Base-by-base conservation (phyloP, 2,888 invertebrate species). In the Eupelmus urozonus region DNA sequence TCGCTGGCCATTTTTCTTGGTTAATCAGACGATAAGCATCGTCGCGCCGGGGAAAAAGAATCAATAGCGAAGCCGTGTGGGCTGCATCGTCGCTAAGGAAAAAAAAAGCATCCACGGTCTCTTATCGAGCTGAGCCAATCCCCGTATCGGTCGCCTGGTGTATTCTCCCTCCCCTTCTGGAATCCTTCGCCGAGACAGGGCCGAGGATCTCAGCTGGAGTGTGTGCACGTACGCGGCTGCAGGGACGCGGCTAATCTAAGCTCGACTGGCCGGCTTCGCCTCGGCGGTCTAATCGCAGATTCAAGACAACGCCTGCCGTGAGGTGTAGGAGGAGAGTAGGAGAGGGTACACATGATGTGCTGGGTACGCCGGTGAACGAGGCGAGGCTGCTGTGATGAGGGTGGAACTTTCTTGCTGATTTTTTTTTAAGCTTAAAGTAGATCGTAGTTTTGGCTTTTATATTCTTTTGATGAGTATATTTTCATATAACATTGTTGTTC, bases 21-120 rank as follows among this genome's bases (percentile, higher is more conserved):
- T 51, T 74, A 78, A 78, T 78, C 74, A 70, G 57, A 5, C 23
- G 69, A 78, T 78, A 78, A 70, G 69, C 55, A 72, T 70, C 69
- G 29, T 0, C 5, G 0, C 13, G 23, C 16, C 18, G 29, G 18
- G 11, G 4, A 11, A 42, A 73, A 63, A 7, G 42, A 63, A 63
- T 70, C 55, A 57, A 65, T 74, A 60, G 23, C 34, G 20, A 42
- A 34, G 34, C 5, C 3, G 34, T 3, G 34, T 5, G 9, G 9
- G 34, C 29, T 66, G 53, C 29, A 59, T 66, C 45, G 65, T 65
- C 73, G 45, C 25, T 7, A 25, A 16, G 49, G 11, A 45, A 29
- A 45, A 74, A 34, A 34, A 9, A 5, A 34, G 53, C 69, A n/a
- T n/a, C 0, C 34, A 18, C 20, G 5, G 29, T 29, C 29, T 62